A percentile compares a stretch with the other conserved stretches of the same genome.
These are phyloP conservation scores for Lepidocyrtoides sp. DNA, from an alignment of 2,888 invertebrate species.

Conservation along the genomic window DNA sequence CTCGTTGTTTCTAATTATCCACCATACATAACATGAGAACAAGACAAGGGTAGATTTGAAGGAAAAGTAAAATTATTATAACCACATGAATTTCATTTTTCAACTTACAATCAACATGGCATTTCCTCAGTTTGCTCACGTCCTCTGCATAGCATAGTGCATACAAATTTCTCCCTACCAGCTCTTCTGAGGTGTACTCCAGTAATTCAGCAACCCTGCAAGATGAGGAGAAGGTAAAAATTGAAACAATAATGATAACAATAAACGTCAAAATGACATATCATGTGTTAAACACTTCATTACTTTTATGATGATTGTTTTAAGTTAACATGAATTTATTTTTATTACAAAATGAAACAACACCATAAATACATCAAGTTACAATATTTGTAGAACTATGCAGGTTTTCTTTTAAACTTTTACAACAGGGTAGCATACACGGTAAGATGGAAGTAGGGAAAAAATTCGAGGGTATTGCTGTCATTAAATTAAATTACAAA, in stretches of 20 bases:
- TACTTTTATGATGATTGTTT: constrained; percentile 49
- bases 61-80: neutral
- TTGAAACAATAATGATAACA: constrained; percentile 33
- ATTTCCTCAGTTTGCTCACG: constrained; percentile 96
- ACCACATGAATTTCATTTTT: neutral
- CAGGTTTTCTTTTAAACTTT: too few relatives aligned
- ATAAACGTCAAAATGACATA: constrained; percentile 53
- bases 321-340: neutral
- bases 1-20: neutral
- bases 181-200: constrained; percentile 97
- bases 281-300: constrained; percentile 26
- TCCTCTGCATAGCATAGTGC: constrained; percentile 98
- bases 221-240: constrained; percentile 27
- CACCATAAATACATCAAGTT: too few relatives aligned
- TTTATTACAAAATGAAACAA: too few relatives aligned
- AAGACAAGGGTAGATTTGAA: neutral
- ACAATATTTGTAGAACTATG: too few relatives aligned
- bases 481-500: neutral
- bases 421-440: too few relatives aligned
- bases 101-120: constrained; percentile 97
- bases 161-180: constrained; percentile 97
- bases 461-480: neutral
- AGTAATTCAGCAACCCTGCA: constrained; percentile 95
- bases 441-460: too few relatives aligned
- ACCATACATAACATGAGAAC: neutral